Evolutionary conservation across 2,113 vertebrate species (phyloP).

Genomic region (Zosterops pallidus): DNA sequence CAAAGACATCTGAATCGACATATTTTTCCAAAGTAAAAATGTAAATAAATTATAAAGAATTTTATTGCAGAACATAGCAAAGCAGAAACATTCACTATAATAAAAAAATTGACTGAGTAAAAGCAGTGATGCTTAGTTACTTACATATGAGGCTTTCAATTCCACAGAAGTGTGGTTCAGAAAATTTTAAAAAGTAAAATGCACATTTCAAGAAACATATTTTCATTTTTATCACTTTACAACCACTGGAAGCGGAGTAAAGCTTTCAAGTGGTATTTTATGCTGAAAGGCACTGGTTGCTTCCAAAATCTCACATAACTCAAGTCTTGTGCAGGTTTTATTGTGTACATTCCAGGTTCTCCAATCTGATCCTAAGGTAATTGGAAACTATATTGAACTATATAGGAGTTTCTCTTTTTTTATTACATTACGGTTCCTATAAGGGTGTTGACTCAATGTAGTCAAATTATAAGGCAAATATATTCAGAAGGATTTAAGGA

Average conservation of each 20-base stretch:
- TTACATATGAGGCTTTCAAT: conserved; percentile 14
- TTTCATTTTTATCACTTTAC: conserved; percentile 52
- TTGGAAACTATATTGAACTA: conserved; percentile 73
- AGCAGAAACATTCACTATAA: not conserved
- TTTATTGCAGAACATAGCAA: not conserved
- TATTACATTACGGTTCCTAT: conserved; percentile 73
- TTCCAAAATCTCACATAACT: conserved; percentile 59
- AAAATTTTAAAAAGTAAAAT: conserved; percentile 27
- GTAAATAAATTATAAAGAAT: not conserved
- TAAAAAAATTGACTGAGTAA: not conserved
- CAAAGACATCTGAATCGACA: not conserved
- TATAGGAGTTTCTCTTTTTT: conserved; percentile 68
- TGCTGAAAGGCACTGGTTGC: conserved; percentile 25
- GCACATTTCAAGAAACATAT: conserved; percentile 5
- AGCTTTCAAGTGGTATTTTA: conserved; percentile 28
- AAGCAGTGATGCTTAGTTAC: not conserved
- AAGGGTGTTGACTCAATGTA: conserved; percentile 76
- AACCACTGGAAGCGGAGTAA: not conserved
- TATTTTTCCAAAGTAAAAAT: not conserved
- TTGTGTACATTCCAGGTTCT: conserved; percentile 63
- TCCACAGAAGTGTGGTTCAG: conserved; percentile 45
- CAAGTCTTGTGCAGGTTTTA: conserved; percentile 59
- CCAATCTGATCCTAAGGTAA: conserved; percentile 72
- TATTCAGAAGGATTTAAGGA: conserved; percentile 79
- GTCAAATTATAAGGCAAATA: conserved; percentile 80